These are phyloP conservation scores for Pinctada fucata DNA, from an alignment of 2,888 invertebrate species.

Conservation along the genomic window DNA sequence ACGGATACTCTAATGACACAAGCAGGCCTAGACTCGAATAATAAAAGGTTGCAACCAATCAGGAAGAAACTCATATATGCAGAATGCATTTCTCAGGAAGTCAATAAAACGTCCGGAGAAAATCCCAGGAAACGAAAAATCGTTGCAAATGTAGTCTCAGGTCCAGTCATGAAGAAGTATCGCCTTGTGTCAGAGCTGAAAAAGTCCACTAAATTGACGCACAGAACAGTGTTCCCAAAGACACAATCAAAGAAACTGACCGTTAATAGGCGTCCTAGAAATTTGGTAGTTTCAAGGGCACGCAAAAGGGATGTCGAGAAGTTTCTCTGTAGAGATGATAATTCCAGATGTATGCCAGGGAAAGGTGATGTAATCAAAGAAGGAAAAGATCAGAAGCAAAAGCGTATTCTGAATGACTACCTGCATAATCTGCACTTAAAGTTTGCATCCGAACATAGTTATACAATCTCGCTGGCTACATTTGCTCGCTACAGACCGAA, in stretches of 20 bases:
- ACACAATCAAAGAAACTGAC: neutral
- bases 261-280: neutral
- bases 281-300: neutral
- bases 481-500: neutral
- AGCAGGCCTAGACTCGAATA: neutral
- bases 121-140: neutral
- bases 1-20: slow-evolving; percentile 5
- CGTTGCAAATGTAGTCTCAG: neutral
- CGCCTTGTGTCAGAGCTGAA: neutral
- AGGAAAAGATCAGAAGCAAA: neutral
- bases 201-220: neutral
- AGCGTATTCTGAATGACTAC: slow-evolving; percentile 13
- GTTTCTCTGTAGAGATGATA: slow-evolving; percentile 11
- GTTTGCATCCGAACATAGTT: neutral
- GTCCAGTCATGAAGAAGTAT: neutral
- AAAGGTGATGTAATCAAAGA: slow-evolving; percentile 7
- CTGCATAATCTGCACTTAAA: slow-evolving; percentile 5
- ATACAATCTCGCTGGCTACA: neutral
- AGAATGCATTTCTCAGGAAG: neutral
- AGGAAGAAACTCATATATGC: slow-evolving; percentile 4
- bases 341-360: slow-evolving; percentile 11
- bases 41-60: neutral
- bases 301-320: neutral
- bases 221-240: slow-evolving; percentile 5
- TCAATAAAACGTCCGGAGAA: neutral